phyloP scores from a whole-genome alignment of 2,113 vertebrate species.

The Anoura caudifer region DNA sequence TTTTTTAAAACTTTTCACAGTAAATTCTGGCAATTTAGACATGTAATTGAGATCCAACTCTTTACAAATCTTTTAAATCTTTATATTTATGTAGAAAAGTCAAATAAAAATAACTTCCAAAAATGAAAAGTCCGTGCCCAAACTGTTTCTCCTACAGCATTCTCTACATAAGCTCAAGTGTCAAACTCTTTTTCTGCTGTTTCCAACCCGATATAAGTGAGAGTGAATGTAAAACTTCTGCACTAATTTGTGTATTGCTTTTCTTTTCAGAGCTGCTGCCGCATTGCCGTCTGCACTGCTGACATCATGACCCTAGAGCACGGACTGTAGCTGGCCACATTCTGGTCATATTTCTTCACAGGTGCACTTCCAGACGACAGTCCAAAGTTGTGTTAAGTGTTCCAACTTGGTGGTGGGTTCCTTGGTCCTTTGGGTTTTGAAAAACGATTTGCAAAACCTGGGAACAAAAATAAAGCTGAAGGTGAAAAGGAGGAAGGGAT shows the following conservation, averaged over 20 bases:
- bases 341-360: conserved; percentile 29
- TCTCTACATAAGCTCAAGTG: conserved; percentile 11
- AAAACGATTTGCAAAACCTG: conserved; percentile 93
- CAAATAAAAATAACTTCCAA: conserved; percentile 19
- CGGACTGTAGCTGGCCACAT: conserved; percentile 13
- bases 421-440: conserved; percentile 95
- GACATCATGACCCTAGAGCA: not conserved
- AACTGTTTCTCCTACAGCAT: not conserved
- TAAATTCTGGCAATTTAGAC: not conserved
- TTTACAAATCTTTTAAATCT: conserved; percentile 17
- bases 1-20: not conserved
- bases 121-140: conserved; percentile 39
- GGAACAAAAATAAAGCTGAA: conserved; percentile 47
- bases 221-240: not conserved
- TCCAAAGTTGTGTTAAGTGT: conserved; percentile 72
- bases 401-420: conserved; percentile 89
- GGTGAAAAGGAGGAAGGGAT: not conserved
- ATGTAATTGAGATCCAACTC: conserved; percentile 5
- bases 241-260: not conserved
- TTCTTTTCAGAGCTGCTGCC: conserved; percentile 35
- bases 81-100: not conserved
- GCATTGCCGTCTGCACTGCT: conserved; percentile 35
- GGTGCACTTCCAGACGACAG: not conserved
- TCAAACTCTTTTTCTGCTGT: not conserved
- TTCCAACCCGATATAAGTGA: conserved; percentile 25